Base-by-base conservation (phyloP, 2,113 vertebrate genomes). In the Emydocephalus ijimae region DNA sequence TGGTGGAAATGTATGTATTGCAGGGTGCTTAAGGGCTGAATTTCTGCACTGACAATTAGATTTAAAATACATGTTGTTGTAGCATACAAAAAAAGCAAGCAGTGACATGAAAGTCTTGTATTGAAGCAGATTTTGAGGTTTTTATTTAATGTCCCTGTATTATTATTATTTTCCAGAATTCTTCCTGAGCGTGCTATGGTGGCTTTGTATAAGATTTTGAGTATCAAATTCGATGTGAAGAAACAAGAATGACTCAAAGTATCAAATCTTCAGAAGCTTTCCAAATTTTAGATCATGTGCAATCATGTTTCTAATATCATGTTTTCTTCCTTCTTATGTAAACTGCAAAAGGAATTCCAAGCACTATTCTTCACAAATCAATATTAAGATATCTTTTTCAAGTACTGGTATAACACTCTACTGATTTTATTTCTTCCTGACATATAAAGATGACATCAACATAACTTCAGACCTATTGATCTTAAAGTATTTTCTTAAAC, bases 151-250 rank as follows among this genome's bases (percentile, higher is more conserved):
- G 3, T 1, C 1, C 48, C 54, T 89, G 10, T 86, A 3, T 34
- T 8, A 21, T 43, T 69, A 1, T 74, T 34, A 95, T 93, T 89
- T 96, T 96, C 23, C 95, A 98, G 98, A 87, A 43, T 97, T 1
- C 1, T 98, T n/a, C 98, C 98, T 93, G 97, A 98, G 39, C 97
- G 96, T 0, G 96, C 97, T 57, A 0, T 94, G 94, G 2, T 0
- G 29, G 0, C 96, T 94, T 0, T 97, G 81, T 96, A 34, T 56
- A 92, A 48, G 87, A 54, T 94, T 21, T 0, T 94, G 0, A 0
- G 45, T 1, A 0, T 59, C 39, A 95, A 90, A 45, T 98, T 98
- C 89, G 97, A 98, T 95, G 96, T 96, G 7, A 39, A 94, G 90
- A 90, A 45, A 26, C 96, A 94, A 23, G 93, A 87, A 81, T 81